Conservation (phyloP, 2,888 invertebrate species). For the Lasioglossum morio region DNA sequence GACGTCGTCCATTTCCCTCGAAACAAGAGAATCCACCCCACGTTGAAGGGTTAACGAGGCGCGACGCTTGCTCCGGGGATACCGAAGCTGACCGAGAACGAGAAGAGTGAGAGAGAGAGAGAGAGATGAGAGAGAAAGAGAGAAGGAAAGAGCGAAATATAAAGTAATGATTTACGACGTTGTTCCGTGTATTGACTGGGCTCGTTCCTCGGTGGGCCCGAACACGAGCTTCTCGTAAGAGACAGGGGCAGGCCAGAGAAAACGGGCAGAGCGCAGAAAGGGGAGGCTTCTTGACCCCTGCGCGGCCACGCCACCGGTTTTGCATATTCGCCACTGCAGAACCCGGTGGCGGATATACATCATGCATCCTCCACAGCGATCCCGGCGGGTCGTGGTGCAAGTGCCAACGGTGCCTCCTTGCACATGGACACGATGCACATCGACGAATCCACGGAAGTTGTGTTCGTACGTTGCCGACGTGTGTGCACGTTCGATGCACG, state of each 20-base stretch:
- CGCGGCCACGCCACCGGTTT: constrained; percentile 69
- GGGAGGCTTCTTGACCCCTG: constrained; percentile 74
- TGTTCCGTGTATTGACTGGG: constrained; percentile 68
- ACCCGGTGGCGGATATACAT: constrained; percentile 81
- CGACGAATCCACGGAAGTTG: background rate
- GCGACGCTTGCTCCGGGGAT: constrained; percentile 28
- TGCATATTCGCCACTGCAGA: constrained; percentile 82
- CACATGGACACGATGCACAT: constrained; percentile 41
- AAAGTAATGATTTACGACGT: constrained; percentile 77
- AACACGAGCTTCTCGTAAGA: constrained; percentile 41
- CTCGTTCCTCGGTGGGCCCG: constrained; percentile 58
- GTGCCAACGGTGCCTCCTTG: constrained; percentile 67
- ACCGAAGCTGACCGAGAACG: constrained; percentile 5
- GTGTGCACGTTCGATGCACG: background rate
- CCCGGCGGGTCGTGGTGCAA: constrained; percentile 71
- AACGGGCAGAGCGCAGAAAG: constrained; percentile 42
- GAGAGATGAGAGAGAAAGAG: background rate
- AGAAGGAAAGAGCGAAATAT: constrained; percentile 19
- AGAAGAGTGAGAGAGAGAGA: background rate
- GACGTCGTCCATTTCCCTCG: background rate
- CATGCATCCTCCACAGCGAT: constrained; percentile 69
- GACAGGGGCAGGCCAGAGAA: constrained; percentile 48
- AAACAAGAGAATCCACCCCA: constrained; percentile 1
- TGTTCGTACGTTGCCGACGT: background rate
- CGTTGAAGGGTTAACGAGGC: constrained; percentile 57